phyloP scores from a whole-genome alignment of 1,140 invertebrate species.

The Neodiprion virginianus region DNA sequence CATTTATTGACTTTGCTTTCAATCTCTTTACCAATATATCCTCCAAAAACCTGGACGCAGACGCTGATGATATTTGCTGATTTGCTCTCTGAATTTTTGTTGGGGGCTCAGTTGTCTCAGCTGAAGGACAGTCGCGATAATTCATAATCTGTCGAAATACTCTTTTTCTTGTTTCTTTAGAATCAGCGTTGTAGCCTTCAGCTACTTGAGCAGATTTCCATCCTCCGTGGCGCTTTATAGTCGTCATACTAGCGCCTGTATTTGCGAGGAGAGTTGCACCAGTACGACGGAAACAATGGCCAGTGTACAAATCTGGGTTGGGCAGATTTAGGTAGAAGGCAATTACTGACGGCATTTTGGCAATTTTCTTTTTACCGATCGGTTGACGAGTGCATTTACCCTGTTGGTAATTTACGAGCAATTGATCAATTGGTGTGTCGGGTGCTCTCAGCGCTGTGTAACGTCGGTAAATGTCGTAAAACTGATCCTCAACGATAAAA shows the following conservation, averaged over 20 bases:
- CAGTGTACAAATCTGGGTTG: slow-evolving; percentile 34
- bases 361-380: slow-evolving; percentile 18
- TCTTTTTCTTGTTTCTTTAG: slow-evolving; percentile 10
- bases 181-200: slow-evolving; percentile 23
- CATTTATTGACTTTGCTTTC: not conserved
- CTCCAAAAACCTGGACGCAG: not conserved
- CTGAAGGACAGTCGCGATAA: not conserved
- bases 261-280: slow-evolving; percentile 32
- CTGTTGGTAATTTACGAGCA: slow-evolving; percentile 6
- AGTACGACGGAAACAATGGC: slow-evolving; percentile 34
- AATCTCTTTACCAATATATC: not conserved
- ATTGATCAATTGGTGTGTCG: slow-evolving; percentile 10
- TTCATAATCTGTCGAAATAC: not conserved
- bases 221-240: slow-evolving; percentile 33
- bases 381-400: slow-evolving; percentile 16
- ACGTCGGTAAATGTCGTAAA: not conserved
- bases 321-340: slow-evolving; percentile 32
- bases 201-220: slow-evolving; percentile 31
- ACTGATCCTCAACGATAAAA: slow-evolving; percentile 15
- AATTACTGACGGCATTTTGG: slow-evolving; percentile 30
- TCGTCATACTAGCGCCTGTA: slow-evolving; percentile 34
- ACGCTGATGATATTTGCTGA: not conserved
- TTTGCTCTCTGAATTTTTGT: not conserved
- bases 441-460: slow-evolving; percentile 11
- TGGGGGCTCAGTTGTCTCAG: not conserved